Conservation (phyloP, 1,140 invertebrate species). For the Cylas formicarius region DNA sequence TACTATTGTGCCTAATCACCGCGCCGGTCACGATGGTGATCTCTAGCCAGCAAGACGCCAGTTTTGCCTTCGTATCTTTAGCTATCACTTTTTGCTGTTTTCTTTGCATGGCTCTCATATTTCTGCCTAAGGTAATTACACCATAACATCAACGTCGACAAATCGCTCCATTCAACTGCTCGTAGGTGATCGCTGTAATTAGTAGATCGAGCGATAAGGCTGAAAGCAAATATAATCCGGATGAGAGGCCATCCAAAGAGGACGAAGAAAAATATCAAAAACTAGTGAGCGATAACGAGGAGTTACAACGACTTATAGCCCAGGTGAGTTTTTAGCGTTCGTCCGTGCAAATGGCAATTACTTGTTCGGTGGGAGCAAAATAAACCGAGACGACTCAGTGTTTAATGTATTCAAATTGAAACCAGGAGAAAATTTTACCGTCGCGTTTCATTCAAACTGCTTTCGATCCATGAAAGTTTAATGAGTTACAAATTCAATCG, state of each 20-base stretch:
- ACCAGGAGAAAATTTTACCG: too few species aligned
- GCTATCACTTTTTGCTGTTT: conserved; percentile 96
- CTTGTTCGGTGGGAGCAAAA: too few species aligned
- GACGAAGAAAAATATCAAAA: conserved; percentile 93
- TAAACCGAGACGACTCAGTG: too few species aligned
- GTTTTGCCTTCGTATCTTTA: conserved; percentile 91
- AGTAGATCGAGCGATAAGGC: conserved; percentile 74
- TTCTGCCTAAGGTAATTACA: conserved; percentile 80
- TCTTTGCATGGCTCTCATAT: conserved; percentile 94
- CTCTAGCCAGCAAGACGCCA: conserved; percentile 92
- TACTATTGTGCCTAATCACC: conserved; percentile 93
- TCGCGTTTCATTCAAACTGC: too few species aligned
- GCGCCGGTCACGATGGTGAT: conserved; percentile 96
- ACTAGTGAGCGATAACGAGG: conserved; percentile 90
- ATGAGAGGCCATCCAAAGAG: conserved; percentile 83
- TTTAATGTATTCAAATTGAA: too few species aligned
- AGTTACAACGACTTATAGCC: conserved; percentile 88
- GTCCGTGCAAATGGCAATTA: too few species aligned
- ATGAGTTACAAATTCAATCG: too few species aligned
- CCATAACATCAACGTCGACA: conserved; percentile 1
- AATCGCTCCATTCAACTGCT: not conserved
- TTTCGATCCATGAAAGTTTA: too few species aligned
- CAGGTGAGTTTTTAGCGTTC: conserved; percentile 65
- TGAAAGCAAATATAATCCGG: conserved; percentile 78
- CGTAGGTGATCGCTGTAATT: conserved; percentile 77